Evolutionary conservation across 2,113 vertebrate species (phyloP).

Genomic region (Danionella cerebrum): DNA sequence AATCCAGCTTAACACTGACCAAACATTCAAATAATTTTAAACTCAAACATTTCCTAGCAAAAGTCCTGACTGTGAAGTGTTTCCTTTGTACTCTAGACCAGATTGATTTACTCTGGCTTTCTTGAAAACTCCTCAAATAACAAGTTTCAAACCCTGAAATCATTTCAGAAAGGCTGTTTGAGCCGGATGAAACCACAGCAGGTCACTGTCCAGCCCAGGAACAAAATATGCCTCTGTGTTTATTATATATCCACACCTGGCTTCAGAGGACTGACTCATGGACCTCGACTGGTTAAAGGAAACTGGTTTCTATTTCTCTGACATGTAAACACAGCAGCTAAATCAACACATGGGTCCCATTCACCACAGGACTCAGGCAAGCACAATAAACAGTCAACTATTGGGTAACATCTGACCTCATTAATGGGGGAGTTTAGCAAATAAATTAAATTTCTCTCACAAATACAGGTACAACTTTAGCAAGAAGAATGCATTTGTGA

Average conservation of each 20-base stretch:
- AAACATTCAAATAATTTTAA: background rate
- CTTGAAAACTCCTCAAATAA: background rate
- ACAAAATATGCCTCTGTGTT: background rate
- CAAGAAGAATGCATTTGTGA: too few species aligned
- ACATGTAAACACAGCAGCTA: background rate
- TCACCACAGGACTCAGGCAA: background rate
- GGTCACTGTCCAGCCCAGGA: background rate
- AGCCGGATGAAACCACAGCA: background rate
- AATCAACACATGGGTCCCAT: background rate
- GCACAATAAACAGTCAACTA: slow-evolving; percentile 7
- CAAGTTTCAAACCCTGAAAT: background rate
- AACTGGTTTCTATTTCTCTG: background rate
- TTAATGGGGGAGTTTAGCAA: too few species aligned
- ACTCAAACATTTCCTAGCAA: background rate
- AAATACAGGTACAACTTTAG: too few species aligned
- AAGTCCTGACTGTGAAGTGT: background rate
- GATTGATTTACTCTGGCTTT: background rate
- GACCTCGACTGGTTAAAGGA: background rate
- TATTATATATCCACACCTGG: background rate
- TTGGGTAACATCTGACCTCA: background rate
- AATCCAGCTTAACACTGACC: background rate
- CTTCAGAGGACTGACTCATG: background rate
- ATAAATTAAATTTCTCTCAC: too few species aligned
- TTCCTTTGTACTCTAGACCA: background rate
- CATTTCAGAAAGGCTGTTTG: background rate